Conservation (phyloP, 2,888 invertebrate species). For the Microchrysa polita region DNA sequence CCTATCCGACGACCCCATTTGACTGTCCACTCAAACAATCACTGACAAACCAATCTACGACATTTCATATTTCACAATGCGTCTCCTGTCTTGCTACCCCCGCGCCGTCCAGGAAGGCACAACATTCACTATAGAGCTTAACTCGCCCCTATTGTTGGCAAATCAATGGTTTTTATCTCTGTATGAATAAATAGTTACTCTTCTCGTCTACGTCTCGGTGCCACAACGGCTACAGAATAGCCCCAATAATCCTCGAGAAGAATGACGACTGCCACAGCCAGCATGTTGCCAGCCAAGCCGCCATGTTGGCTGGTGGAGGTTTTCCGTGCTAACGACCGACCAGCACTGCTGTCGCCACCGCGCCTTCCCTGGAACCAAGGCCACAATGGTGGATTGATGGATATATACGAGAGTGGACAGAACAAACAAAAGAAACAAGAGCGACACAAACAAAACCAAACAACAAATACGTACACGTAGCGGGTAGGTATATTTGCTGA, state of each 20-base stretch:
- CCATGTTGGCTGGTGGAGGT: too few relatives aligned
- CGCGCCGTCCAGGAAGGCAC: neutral
- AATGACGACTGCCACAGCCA: too few relatives aligned
- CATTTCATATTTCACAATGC: neutral
- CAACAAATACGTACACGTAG: neutral
- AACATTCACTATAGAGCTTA: neutral
- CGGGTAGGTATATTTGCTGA: neutral
- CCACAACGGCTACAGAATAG: too few relatives aligned
- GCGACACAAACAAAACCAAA: neutral
- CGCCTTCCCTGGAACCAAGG: neutral
- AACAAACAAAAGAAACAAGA: slow-evolving; percentile 1
- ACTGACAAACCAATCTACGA: neutral
- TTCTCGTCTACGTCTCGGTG: too few relatives aligned
- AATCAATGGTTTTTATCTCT: slow-evolving; percentile 11
- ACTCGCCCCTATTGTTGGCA: slow-evolving; percentile 4
- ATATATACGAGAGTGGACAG: neutral
- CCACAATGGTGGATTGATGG: neutral
- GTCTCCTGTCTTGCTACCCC: neutral
- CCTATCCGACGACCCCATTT: neutral
- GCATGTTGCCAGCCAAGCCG: too few relatives aligned
- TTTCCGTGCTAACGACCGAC: too few relatives aligned
- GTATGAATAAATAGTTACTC: neutral
- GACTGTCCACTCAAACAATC: neutral
- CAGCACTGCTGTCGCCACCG: neutral
- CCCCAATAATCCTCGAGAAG: too few relatives aligned